Evolutionary conservation across 2,113 vertebrate genomes (phyloP).

Genomic region (Fregata magnificens): DNA sequence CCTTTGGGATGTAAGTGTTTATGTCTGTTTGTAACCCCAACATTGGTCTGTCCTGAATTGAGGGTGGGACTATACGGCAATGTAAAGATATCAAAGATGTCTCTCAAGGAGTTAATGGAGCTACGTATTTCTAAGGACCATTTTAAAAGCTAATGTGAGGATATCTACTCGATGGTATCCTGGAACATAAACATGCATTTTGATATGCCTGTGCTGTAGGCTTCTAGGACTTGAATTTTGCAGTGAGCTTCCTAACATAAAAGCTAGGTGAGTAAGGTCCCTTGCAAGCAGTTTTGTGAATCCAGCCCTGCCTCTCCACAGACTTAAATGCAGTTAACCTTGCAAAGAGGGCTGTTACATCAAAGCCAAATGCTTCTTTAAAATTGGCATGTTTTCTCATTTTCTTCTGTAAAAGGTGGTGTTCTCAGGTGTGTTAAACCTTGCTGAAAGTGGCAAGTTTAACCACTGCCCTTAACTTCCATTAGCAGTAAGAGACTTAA

Average conservation of each 20-base stretch:
- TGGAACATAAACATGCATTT: neutral
- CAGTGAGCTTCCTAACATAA: neutral
- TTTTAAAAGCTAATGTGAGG: neutral
- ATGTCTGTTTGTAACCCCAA: neutral
- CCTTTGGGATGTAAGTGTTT: neutral
- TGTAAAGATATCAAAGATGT: neutral
- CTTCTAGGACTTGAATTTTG: neutral
- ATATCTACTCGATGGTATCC: neutral
- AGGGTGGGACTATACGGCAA: neutral
- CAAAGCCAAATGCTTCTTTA: neutral
- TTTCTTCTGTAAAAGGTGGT: neutral
- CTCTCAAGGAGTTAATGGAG: neutral
- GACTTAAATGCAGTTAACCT: neutral
- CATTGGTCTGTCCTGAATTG: neutral
- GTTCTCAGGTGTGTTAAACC: slow-evolving; percentile 20
- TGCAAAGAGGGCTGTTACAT: neutral
- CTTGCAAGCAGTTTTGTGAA: neutral
- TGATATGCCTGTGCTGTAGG: neutral
- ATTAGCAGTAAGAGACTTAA: slow-evolving; percentile 48
- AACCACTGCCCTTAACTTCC: slow-evolving; percentile 10
- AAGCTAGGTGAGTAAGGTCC: neutral
- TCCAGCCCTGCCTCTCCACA: neutral
- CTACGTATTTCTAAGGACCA: neutral
- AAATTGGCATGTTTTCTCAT: neutral
- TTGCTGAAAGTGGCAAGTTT: slow-evolving; percentile 12